A percentile compares a stretch with the other conserved stretches of the same genome.
Evolutionary conservation across 2,113 vertebrate genomes (phyloP).

Genomic region (Halichoeres trimaculatus): DNA sequence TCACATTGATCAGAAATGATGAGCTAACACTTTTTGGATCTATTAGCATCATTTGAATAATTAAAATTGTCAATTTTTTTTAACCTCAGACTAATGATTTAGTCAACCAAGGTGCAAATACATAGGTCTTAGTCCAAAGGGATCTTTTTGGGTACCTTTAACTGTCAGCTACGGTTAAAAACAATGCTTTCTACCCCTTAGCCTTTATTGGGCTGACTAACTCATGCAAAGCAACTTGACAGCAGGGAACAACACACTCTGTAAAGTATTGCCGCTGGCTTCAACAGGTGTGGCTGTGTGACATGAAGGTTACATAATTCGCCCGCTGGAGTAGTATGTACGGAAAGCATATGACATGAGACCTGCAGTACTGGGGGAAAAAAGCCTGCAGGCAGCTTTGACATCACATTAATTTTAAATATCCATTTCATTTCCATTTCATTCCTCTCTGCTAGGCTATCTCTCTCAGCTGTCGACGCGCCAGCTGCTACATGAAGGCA

Average conservation of each 20-base stretch:
- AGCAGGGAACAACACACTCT: not conserved
- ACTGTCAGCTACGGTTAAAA: not conserved
- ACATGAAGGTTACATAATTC: constrained; percentile 24
- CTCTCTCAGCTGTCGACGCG: constrained; percentile 23
- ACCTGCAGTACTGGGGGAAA: not conserved
- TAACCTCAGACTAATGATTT: constrained; percentile 12
- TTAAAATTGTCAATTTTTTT: constrained; percentile 2
- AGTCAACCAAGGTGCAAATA: constrained; percentile 2
- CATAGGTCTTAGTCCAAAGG: not conserved
- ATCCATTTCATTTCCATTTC: constrained; percentile 63
- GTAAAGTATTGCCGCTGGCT: not conserved
- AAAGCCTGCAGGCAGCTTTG: constrained; percentile 19
- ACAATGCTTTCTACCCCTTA: not conserved
- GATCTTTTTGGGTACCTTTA: not conserved
- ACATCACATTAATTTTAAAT: constrained; percentile 58
- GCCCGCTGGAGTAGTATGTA: constrained; percentile 3
- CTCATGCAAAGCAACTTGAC: constrained; percentile 3
- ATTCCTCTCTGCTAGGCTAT: constrained; percentile 24
- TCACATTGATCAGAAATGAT: constrained; percentile 27
- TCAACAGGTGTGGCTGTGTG: constrained; percentile 11
- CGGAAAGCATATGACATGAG: constrained; percentile 8
- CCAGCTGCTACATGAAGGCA: constrained; percentile 61
- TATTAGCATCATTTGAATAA: constrained; percentile 29
- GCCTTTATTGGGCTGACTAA: constrained; percentile 15
- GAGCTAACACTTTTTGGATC: constrained; percentile 19